Evolutionary conservation across 2,113 vertebrate genomes (phyloP), one percentile per base, ranked within the genome.

Genomic region (Labeo catla): DNA sequence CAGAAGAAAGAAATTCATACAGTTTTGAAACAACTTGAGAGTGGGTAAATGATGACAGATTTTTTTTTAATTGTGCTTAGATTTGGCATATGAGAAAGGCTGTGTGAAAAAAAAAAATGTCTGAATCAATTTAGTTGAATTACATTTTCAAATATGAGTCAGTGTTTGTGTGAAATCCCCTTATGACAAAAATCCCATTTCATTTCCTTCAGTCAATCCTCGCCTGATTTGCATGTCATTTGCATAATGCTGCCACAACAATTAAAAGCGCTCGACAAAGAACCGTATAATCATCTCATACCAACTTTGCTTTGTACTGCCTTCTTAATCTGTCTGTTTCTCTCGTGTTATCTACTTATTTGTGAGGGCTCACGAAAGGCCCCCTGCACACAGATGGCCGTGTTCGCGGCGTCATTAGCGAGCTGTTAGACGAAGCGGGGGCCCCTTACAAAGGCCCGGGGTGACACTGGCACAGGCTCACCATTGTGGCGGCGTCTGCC

Each of bases 401-500:
- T 45, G 78, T 84, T 34, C 76, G 63, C 54, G 49, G 83, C 85
- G 34, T 72, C 87, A 19, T 57, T 43, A 68, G 61, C 52, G 49
- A 16, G 66, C 72, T 80, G 50, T 87, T 63, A 83, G 83, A 76
- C 8, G 50, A 76, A 57, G 50, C 10, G 43, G 79, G 47, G 49
- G 59, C 78, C 77, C 76, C 85, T 45, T 57, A 23, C 76, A 57
- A 73, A 61, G 57, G 83, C 89, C 89, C 81, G 49, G 85, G 85
- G 83, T 83, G 66, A 82, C 52, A 86, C 49, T 85, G 89, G 89
- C 89, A 90, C 87, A 90, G 74, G 83, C 72, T 23, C 10, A 61
- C 85, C 85, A 87, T 90, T 90, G 89, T 88, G 70, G 83, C 23
- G 23, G 72, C 76, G 84, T 85, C 84, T 85, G 89, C 73, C 59